phyloP scores from a whole-genome alignment of 2,797 vertebrate species.

The Oceanodroma leucorhoa region DNA sequence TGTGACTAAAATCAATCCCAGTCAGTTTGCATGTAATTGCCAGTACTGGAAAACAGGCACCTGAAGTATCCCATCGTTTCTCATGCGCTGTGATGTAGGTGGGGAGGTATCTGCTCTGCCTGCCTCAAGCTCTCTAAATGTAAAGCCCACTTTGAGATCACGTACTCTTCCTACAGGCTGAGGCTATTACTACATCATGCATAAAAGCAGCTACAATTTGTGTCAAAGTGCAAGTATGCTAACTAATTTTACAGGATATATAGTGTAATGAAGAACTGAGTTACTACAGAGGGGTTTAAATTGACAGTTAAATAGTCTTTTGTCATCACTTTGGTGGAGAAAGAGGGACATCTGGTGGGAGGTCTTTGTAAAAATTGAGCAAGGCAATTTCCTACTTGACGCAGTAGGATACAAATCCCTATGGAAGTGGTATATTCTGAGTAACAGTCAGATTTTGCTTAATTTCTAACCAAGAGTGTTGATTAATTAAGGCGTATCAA shows the following conservation, averaged over 20 bases:
- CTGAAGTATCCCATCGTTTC: background rate
- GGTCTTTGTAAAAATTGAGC: background rate
- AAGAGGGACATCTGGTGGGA: conserved; percentile 58
- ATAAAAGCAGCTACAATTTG: background rate
- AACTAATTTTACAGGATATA: background rate
- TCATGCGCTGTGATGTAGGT: background rate
- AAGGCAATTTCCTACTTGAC: background rate
- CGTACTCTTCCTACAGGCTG: background rate
- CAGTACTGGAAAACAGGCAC: background rate
- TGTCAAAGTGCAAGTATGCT: background rate
- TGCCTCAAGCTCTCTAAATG: background rate
- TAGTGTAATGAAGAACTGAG: background rate
- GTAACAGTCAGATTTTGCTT: background rate
- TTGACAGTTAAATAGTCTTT: background rate
- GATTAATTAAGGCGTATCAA: background rate
- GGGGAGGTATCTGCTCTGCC: background rate
- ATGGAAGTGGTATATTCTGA: background rate
- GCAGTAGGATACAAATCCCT: background rate
- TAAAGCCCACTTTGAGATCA: background rate
- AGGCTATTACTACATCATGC: background rate
- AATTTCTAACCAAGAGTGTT: background rate
- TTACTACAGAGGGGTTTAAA: background rate
- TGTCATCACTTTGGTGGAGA: background rate
- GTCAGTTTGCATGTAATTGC: background rate
- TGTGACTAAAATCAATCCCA: background rate